phyloP scores from a whole-genome alignment of 2,888 invertebrate genomes.

The Xestia sexstrigata region DNA sequence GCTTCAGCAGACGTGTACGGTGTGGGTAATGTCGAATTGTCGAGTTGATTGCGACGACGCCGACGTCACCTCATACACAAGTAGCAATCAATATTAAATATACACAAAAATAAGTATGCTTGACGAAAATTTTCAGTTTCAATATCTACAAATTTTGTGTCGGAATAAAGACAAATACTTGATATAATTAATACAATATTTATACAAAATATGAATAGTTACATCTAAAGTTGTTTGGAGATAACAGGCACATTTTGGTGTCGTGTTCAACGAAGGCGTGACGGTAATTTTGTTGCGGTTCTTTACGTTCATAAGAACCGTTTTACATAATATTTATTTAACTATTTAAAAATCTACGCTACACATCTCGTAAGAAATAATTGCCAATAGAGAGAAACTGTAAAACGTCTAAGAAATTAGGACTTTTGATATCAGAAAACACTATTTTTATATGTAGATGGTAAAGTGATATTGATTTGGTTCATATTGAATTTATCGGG shows the following conservation, averaged over 20 bases:
- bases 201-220: conserved; percentile 44
- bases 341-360: conserved; percentile 18
- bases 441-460: conserved; percentile 38
- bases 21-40: conserved; percentile 52
- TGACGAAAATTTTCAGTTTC: conserved; percentile 36
- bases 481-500: conserved; percentile 60
- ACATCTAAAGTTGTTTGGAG: conserved; percentile 29
- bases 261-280: conserved; percentile 22
- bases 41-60: conserved; percentile 66
- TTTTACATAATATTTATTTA: conserved; percentile 11
- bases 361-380: conserved; percentile 29
- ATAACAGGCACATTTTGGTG: no score
- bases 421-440: conserved; percentile 36
- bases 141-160: conserved; percentile 33
- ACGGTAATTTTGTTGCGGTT: conserved; percentile 24
- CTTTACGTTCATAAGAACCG: background rate
- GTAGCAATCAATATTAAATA: conserved; percentile 71
- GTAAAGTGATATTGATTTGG: conserved; percentile 69
- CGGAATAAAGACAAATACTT: conserved; percentile 21
- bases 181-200: conserved; percentile 47
- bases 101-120: conserved; percentile 68
- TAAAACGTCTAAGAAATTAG: conserved; percentile 26
- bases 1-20: conserved; percentile 81
- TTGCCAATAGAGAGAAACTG: conserved; percentile 29
- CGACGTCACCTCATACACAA: conserved; percentile 52